phyloP scores from a whole-genome alignment of 2,113 vertebrate genomes.

The Acinonyx jubatus region DNA sequence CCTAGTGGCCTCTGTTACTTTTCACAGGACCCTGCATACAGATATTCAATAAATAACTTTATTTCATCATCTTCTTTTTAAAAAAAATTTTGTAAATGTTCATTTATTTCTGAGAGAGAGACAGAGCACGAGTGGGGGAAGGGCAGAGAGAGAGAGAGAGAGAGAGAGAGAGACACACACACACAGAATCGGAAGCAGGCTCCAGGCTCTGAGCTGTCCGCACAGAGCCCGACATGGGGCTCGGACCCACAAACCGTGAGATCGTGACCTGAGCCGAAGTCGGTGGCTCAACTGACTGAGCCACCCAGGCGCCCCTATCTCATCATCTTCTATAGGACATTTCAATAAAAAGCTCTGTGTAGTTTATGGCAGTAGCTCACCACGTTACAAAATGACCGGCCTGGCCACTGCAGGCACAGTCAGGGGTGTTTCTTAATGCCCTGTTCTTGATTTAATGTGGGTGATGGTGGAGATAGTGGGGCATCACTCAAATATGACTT shows the following conservation, averaged over 20 bases:
- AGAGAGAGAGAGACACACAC: too few relatives aligned
- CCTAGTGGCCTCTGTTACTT: not conserved
- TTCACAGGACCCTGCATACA: too few relatives aligned
- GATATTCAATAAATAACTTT: not conserved
- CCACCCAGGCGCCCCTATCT: not conserved
- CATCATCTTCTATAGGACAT: not conserved
- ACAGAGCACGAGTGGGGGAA: too few relatives aligned
- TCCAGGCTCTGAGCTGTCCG: too few relatives aligned
- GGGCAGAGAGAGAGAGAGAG: too few relatives aligned
- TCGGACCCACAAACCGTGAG: too few relatives aligned
- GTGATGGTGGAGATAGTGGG: not conserved
- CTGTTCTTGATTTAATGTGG: too few relatives aligned
- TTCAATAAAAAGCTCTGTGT: not conserved
- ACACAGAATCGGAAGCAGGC: too few relatives aligned
- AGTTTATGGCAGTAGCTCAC: not conserved
- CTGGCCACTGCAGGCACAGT: not conserved
- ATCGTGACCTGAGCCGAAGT: too few relatives aligned
- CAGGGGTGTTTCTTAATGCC: not conserved
- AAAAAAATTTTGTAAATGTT: too few relatives aligned
- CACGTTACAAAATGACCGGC: not conserved
- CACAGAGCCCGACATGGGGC: fast-evolving
- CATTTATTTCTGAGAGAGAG: too few relatives aligned
- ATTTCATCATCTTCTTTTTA: not conserved
- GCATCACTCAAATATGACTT: not conserved
- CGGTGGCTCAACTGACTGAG: too few relatives aligned